Evolutionary conservation across 1,140 invertebrate species (phyloP).

Genomic region (Drosophila orena): DNA sequence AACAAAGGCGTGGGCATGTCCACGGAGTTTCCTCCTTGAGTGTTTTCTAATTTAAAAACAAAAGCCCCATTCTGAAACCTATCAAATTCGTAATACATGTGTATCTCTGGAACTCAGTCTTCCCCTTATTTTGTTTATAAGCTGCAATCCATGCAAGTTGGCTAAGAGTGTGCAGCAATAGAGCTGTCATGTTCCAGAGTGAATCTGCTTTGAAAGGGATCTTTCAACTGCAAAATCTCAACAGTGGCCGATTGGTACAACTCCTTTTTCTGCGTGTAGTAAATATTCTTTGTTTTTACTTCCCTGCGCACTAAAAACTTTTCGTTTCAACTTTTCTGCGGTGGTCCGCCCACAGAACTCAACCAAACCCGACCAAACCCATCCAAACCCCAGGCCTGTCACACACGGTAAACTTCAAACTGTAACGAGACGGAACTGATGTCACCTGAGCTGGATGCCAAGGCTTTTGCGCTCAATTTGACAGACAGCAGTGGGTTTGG

Average conservation of each 20-base stretch:
- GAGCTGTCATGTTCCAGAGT: too few species aligned
- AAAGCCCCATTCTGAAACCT: not conserved
- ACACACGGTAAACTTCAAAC: conserved; percentile 79
- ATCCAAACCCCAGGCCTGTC: conserved; percentile 48
- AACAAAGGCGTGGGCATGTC: not conserved
- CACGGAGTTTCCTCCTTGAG: not conserved
- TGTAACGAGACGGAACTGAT: conserved; percentile 78
- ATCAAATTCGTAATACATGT: too few species aligned
- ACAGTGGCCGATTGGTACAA: not conserved
- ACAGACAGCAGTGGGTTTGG: conserved; percentile 54
- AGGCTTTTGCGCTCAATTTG: conserved; percentile 80
- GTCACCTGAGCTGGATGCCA: conserved; percentile 66
- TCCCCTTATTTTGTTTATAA: not conserved
- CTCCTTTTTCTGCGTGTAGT: not conserved
- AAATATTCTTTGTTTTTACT: conserved; percentile 26
- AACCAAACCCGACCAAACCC: too few species aligned
- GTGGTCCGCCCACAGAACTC: conserved; percentile 33
- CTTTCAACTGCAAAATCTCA: not conserved
- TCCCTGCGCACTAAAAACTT: conserved; percentile 34
- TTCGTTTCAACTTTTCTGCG: conserved; percentile 46
- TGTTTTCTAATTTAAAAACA: not conserved
- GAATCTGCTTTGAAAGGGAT: not conserved
- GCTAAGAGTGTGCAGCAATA: not conserved
- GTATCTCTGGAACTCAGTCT: not conserved
- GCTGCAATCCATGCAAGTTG: not conserved